These are phyloP conservation scores for Rhinella marina DNA, from an alignment of 2,797 vertebrate species.

Conservation along the genomic window DNA sequence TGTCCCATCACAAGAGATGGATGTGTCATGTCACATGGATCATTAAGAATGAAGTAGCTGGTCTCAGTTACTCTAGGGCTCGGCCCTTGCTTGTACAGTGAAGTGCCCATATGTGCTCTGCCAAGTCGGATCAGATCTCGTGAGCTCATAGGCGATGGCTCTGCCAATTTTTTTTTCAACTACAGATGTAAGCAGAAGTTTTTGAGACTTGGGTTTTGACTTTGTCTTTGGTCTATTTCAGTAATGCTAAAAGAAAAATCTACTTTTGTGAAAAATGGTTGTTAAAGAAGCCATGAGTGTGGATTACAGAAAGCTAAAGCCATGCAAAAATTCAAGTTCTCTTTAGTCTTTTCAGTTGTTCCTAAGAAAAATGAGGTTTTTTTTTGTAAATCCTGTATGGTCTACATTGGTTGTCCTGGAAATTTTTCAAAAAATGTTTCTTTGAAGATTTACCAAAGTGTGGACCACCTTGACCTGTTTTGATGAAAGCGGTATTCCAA, in stretches of 20 bases:
- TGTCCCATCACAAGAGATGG: conserved; percentile 33
- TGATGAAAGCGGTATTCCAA: too few species aligned
- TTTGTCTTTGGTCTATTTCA: neutral
- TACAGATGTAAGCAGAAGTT: neutral
- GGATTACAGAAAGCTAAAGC: too few species aligned
- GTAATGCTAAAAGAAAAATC: neutral
- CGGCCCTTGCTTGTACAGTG: conserved; percentile 3
- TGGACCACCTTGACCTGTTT: too few species aligned
- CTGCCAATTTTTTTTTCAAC: conserved; percentile 2
- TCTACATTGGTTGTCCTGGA: too few species aligned
- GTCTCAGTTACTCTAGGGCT: conserved; percentile 17
- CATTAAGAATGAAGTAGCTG: conserved; percentile 28
- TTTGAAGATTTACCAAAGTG: too few species aligned
- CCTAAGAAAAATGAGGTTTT: too few species aligned
- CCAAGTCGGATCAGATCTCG: conserved; percentile 28
- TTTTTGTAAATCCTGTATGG: too few species aligned
- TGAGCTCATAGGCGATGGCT: conserved; percentile 33
- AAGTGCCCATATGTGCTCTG: conserved; percentile 24
- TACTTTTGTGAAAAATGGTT: neutral
- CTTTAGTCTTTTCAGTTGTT: too few species aligned
- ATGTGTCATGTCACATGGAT: conserved; percentile 37
- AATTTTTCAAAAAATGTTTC: too few species aligned
- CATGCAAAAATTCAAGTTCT: too few species aligned
- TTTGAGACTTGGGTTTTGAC: neutral
- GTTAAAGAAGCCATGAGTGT: too few species aligned